Percentiles rank a stretch among this genome's conserved stretches.
phyloP scores from a whole-genome alignment of 2,113 vertebrate species.

The Coptodon rendalli region DNA sequence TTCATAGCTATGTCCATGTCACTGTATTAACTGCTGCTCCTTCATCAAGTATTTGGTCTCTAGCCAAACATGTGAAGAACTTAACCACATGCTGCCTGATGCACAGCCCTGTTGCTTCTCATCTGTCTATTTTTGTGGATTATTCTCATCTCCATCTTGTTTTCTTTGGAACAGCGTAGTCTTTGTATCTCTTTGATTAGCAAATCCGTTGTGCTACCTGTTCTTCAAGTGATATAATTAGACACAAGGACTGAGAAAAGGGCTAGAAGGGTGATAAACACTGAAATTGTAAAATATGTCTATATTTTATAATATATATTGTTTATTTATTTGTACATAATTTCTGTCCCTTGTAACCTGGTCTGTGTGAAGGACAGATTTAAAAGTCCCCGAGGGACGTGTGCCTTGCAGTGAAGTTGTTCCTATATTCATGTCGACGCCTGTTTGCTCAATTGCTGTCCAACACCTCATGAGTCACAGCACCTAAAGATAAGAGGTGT shows the following conservation, averaged over 20 bases:
- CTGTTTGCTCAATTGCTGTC: constrained; percentile 33
- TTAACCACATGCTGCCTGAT: constrained; percentile 1
- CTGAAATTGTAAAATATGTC: background rate
- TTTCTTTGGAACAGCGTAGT: background rate
- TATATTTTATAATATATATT: background rate
- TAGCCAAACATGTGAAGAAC: constrained; percentile 28
- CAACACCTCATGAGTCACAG: constrained; percentile 43
- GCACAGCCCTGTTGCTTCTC: background rate
- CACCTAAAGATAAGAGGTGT: constrained; percentile 41
- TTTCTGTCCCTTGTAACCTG: background rate
- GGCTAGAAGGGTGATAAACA: background rate
- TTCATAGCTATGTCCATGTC: background rate
- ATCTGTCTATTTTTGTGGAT: background rate
- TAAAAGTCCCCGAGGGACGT: background rate
- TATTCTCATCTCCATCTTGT: background rate
- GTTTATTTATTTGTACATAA: background rate
- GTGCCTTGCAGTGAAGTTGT: background rate
- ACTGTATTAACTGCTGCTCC: constrained; percentile 25
- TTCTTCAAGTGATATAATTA: background rate
- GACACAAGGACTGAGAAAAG: background rate
- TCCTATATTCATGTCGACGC: constrained; percentile 31
- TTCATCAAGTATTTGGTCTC: constrained; percentile 19
- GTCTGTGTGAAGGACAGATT: background rate
- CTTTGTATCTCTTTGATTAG: background rate
- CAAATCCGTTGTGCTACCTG: background rate